phyloP scores from a whole-genome alignment of 2,888 invertebrate genomes.

The Melinaea marsaeus region DNA sequence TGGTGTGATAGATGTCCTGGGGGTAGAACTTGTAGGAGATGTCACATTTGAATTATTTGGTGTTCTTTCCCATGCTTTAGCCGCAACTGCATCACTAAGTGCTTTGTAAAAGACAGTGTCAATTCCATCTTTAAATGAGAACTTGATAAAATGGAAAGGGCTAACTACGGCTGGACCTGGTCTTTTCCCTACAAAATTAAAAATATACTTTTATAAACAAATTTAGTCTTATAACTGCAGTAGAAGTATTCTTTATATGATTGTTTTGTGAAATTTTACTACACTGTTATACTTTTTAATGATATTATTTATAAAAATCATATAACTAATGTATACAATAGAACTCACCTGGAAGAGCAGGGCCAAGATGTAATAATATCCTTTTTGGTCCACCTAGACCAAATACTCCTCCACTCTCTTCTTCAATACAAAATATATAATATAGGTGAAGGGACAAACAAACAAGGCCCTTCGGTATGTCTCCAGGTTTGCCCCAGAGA shows the following conservation, averaged over 20 bases:
- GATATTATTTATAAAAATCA: not conserved
- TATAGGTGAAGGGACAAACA: conserved; percentile 84
- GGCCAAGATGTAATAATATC: conserved; percentile 85
- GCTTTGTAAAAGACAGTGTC: conserved; percentile 80
- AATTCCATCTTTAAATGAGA: conserved; percentile 92
- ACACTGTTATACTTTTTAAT: too few species aligned
- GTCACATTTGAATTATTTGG: conserved; percentile 28
- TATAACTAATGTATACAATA: conserved; percentile 1
- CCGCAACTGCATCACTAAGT: conserved; percentile 80
- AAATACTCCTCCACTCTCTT: conserved; percentile 87
- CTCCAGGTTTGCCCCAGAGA: conserved; percentile 88
- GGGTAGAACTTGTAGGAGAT: conserved; percentile 41
- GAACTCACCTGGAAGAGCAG: conserved; percentile 76
- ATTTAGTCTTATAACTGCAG: not conserved
- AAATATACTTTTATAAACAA: conserved; percentile 3
- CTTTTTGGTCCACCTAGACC: conserved; percentile 89
- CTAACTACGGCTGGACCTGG: conserved; percentile 87
- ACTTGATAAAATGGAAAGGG: conserved; percentile 84
- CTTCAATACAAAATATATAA: conserved; percentile 86
- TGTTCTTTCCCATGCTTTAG: conserved; percentile 80
- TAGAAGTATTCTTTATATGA: not conserved
- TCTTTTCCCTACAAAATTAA: conserved; percentile 72
- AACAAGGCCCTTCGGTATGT: conserved; percentile 82
- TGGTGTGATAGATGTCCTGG: conserved; percentile 46
- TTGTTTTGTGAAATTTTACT: too few species aligned